A percentile compares a stretch with the other conserved stretches of the same genome.
phyloP scores from a whole-genome alignment of 2,888 invertebrate genomes.

The Glyphotaelius pellucidus region DNA sequence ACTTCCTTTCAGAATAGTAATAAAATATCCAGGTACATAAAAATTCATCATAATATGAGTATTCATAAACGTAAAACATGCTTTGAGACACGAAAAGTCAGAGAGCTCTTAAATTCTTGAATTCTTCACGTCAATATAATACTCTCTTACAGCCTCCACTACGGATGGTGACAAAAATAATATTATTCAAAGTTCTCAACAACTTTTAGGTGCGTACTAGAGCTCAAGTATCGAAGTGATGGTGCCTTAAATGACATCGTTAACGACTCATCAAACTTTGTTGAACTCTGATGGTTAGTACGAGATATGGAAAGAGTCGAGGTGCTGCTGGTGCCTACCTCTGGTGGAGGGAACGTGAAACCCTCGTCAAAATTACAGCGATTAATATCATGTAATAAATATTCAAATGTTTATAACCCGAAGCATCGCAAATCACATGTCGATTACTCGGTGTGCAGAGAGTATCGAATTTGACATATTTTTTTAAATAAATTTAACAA shows the following conservation, averaged over 20 bases:
- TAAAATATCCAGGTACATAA: neutral
- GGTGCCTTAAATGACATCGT: constrained; percentile 37
- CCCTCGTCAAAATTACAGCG: constrained; percentile 59
- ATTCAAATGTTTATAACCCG: neutral
- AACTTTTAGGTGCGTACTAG: neutral
- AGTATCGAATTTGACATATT: neutral
- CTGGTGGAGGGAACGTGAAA: constrained; percentile 7
- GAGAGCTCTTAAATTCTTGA: neutral
- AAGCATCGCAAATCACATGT: neutral
- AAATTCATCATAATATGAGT: neutral
- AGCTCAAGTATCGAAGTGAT: neutral
- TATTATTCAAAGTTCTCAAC: constrained; percentile 8
- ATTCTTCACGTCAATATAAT: neutral
- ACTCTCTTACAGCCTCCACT: neutral
- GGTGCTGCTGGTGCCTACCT: neutral
- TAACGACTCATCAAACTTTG: constrained; percentile 59
- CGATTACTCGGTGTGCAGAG: neutral
- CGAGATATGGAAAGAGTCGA: constrained; percentile 19
- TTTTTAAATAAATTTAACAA: neutral
- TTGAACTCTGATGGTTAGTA: constrained; percentile 23
- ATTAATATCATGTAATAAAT: constrained; percentile 19
- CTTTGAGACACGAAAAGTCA: neutral
- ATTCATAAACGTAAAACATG: neutral
- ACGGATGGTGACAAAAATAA: neutral
- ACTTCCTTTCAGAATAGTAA: too few species aligned